Conservation (phyloP, 2,113 vertebrate genomes). For the Pelecanoides urinatrix region DNA sequence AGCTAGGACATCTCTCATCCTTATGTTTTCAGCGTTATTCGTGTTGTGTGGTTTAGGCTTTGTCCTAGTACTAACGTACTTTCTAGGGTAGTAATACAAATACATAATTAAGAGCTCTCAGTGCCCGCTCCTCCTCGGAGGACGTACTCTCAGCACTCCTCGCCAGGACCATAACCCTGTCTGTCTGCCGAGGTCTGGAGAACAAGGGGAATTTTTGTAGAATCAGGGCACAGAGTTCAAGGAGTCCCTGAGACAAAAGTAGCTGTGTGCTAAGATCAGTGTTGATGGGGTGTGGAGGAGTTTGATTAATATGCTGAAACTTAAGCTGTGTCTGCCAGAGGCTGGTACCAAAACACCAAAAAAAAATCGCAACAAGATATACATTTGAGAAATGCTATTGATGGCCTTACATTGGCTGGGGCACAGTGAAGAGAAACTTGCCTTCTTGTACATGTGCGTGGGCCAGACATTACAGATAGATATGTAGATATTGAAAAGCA, state of each 20-base stretch:
- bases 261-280: not conserved
- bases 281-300: not conserved
- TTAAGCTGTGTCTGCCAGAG: not conserved
- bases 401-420: not conserved
- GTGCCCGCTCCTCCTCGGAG: not conserved
- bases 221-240: not conserved
- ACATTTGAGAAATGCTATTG: not conserved
- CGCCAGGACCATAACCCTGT: not conserved
- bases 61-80: not conserved
- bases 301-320: conserved; percentile 36
- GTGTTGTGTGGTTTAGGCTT: not conserved
- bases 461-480: not conserved
- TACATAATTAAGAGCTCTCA: not conserved
- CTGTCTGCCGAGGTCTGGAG: not conserved
- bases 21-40: not conserved
- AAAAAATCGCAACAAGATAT: not conserved
- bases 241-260: not conserved
- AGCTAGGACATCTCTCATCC: not conserved
- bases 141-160: not conserved
- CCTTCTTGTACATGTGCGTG: accelerated
- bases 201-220: not conserved
- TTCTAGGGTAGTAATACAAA: not conserved
- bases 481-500: not conserved
- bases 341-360: not conserved
- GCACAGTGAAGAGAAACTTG: not conserved